phyloP scores from a whole-genome alignment of 2,797 vertebrate species.

The Valencia hispanica region DNA sequence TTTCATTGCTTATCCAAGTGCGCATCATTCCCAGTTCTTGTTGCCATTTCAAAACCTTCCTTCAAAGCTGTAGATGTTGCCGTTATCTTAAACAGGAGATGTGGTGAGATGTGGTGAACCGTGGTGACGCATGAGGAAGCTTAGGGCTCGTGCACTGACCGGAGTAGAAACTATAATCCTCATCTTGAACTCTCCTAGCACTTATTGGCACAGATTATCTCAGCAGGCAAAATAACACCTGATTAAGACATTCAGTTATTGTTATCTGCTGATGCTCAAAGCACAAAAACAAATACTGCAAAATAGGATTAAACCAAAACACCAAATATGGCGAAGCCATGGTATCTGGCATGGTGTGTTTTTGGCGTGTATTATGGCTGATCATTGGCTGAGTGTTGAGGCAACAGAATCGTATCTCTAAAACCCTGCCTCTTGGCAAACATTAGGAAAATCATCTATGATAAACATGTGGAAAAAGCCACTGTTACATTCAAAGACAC shows the following conservation, averaged over 20 bases:
- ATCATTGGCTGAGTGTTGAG: conserved; percentile 21
- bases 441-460: conserved; percentile 52
- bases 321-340: neutral
- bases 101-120: neutral
- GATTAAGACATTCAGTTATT: conserved; percentile 38
- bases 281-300: neutral
- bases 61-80: neutral
- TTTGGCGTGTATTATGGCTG: conserved; percentile 24
- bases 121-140: neutral
- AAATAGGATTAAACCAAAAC: neutral
- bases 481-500: conserved; percentile 15
- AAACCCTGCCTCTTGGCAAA: conserved; percentile 69
- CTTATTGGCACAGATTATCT: conserved; percentile 60
- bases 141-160: conserved; percentile 23
- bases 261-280: neutral
- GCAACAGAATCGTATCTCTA: conserved; percentile 59
- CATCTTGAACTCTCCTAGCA: conserved; percentile 28
- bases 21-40: neutral
- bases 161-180: conserved; percentile 67
- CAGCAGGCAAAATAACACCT: conserved; percentile 46
- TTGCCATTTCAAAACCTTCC: neutral
- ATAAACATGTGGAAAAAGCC: conserved; percentile 19
- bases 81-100: conserved; percentile 2
- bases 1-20: neutral
- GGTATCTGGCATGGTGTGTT: neutral